These are phyloP conservation scores for Fragum sueziense DNA, from an alignment of 2,888 invertebrate genomes.

Conservation along the genomic window DNA sequence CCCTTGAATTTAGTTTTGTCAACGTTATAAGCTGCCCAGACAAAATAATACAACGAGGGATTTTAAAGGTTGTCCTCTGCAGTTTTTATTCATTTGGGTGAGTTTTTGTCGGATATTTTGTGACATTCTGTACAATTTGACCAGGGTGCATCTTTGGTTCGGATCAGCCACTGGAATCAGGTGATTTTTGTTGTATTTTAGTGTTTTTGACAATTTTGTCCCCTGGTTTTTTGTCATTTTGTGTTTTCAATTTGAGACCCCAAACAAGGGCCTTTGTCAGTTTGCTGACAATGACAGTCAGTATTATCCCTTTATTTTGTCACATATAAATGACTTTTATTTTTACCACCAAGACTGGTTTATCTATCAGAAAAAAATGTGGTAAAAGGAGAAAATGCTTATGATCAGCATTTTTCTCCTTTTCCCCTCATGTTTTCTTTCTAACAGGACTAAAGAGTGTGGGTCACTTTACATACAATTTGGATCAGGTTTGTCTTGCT, in stretches of 20 bases:
- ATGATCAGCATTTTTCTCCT: too few species aligned
- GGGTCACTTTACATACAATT: too few species aligned
- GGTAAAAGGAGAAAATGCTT: too few species aligned
- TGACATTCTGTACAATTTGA: not conserved
- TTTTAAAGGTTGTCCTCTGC: conserved; percentile 3
- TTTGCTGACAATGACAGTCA: too few species aligned
- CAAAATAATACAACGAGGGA: not conserved
- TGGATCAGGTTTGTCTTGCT: too few species aligned
- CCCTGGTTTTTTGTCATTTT: not conserved
- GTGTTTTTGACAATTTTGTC: not conserved
- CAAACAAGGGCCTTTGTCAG: not conserved
- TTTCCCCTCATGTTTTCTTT: too few species aligned
- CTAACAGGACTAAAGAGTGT: too few species aligned
- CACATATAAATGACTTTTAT: too few species aligned
- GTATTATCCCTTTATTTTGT: too few species aligned
- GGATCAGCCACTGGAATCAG: not conserved
- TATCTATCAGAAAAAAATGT: too few species aligned
- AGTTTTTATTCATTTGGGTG: not conserved
- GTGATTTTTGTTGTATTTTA: not conserved
- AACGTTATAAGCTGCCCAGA: not conserved
- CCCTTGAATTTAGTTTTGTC: conserved; percentile 4
- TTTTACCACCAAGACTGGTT: too few species aligned
- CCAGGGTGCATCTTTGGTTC: not conserved
- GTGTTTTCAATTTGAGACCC: not conserved
- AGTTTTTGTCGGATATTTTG: not conserved